Percentiles rank a stretch among this genome's conserved stretches.
phyloP scores from a whole-genome alignment of 2,797 vertebrate genomes.

The Glossophaga mutica region DNA sequence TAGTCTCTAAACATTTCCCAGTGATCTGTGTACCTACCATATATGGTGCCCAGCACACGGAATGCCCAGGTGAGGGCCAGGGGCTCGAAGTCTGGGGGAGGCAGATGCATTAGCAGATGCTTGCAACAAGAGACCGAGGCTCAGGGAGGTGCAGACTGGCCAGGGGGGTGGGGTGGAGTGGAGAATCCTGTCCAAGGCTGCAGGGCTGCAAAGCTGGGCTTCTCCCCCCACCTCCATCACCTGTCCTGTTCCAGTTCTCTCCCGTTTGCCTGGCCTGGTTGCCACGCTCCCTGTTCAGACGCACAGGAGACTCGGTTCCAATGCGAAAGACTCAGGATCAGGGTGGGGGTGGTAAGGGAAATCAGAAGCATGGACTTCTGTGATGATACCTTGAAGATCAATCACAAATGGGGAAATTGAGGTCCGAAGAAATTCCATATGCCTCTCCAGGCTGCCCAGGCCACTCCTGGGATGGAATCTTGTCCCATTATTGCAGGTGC shows the following conservation, averaged over 20 bases:
- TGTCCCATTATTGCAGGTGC: not conserved
- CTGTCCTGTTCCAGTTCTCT: not conserved
- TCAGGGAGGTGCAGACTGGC: not conserved
- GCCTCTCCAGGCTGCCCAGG: not conserved
- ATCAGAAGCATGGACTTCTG: not conserved
- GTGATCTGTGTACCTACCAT: not conserved
- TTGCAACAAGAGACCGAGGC: not conserved
- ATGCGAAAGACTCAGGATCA: not conserved
- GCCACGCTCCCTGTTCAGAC: not conserved
- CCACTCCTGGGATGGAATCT: not conserved
- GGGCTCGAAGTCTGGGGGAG: not conserved
- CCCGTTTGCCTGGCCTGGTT: not conserved
- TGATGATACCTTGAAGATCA: not conserved
- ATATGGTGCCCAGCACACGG: not conserved
- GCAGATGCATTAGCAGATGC: not conserved
- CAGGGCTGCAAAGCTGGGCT: not conserved
- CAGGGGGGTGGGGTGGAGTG: fast-evolving
- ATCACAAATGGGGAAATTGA: not conserved
- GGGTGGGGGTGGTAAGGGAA: not conserved
- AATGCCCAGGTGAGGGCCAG: not conserved
- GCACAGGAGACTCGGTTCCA: not conserved
- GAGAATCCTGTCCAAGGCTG: not conserved
- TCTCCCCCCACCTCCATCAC: not conserved
- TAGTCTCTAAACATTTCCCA: not conserved
- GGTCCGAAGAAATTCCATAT: not conserved